Conservation (phyloP, 2,888 invertebrate species). For the Apamea anceps region DNA sequence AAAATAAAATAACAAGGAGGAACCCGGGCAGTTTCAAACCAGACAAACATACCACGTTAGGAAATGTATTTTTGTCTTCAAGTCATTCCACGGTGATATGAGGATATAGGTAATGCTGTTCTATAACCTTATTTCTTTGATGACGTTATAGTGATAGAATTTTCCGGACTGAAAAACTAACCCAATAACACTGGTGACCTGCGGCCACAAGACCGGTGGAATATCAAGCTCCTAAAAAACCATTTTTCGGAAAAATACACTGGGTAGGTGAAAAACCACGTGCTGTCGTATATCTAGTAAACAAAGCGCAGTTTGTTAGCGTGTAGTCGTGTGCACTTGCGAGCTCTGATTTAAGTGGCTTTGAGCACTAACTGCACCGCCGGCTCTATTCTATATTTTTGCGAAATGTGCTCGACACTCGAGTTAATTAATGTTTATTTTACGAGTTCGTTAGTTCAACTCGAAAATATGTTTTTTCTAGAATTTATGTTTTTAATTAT, state of each 20-base stretch:
- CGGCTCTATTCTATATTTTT: constrained; percentile 48
- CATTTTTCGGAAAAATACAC: constrained; percentile 10
- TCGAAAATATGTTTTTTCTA: constrained; percentile 16
- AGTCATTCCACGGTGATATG: background rate
- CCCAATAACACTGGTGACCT: background rate
- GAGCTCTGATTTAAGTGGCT: constrained; percentile 54
- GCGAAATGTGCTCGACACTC: constrained; percentile 36
- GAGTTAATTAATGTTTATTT: constrained; percentile 57
- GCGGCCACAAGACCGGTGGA: background rate
- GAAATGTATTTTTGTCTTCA: background rate
- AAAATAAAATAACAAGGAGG: background rate
- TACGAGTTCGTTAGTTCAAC: constrained; percentile 14
- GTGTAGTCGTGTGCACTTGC: constrained; percentile 39
- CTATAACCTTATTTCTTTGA: background rate
- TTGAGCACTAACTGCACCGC: constrained; percentile 41
- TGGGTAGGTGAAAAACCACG: constrained; percentile 17
- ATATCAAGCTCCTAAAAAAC: constrained; percentile 7
- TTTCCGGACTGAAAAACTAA: background rate
- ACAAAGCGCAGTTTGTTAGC: constrained; percentile 55
- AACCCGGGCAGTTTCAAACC: background rate
- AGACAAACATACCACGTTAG: background rate
- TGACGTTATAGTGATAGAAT: background rate
- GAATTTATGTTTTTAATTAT: constrained; percentile 1
- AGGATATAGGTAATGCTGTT: background rate
- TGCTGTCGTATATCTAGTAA: constrained; percentile 33